phyloP scores from a whole-genome alignment of 2,113 vertebrate species.

The Passer montanus region DNA sequence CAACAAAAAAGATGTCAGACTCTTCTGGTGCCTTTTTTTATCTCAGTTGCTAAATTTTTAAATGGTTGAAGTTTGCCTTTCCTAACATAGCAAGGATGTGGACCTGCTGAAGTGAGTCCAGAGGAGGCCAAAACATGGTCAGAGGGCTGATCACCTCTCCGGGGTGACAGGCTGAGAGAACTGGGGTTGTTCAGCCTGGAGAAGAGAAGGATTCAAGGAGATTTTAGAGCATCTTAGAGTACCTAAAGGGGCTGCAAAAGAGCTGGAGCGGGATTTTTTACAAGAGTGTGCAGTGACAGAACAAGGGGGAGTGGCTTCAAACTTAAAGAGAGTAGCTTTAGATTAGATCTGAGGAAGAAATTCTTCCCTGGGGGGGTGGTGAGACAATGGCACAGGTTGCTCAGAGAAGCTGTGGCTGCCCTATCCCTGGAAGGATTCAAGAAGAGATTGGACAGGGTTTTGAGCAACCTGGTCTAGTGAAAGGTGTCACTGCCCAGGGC shows the following conservation, averaged over 20 bases:
- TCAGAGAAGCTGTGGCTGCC: not conserved
- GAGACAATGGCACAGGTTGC: not conserved
- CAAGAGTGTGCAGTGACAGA: not conserved
- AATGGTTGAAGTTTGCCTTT: not conserved
- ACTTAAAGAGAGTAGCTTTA: not conserved
- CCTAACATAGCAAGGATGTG: not conserved
- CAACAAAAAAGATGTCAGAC: not conserved
- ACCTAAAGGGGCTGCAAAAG: not conserved
- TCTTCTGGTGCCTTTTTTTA: not conserved
- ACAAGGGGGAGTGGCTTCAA: not conserved
- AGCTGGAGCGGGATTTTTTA: not conserved
- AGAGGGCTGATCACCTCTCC: not conserved
- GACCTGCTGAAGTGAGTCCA: not conserved
- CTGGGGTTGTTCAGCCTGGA: not conserved
- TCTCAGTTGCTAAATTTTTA: not conserved
- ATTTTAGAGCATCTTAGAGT: too few species aligned
- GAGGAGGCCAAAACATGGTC: not conserved
- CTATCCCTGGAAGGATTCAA: not conserved
- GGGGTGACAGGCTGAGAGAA: not conserved
- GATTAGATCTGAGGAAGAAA: not conserved
- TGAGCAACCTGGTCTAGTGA: not conserved
- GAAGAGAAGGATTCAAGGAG: not conserved
- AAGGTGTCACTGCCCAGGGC: not conserved
- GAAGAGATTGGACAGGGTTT: not conserved
- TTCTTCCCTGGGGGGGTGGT: not conserved